Conservation (phyloP, 2,113 vertebrate genomes). For the Phoxinus phoxinus region DNA sequence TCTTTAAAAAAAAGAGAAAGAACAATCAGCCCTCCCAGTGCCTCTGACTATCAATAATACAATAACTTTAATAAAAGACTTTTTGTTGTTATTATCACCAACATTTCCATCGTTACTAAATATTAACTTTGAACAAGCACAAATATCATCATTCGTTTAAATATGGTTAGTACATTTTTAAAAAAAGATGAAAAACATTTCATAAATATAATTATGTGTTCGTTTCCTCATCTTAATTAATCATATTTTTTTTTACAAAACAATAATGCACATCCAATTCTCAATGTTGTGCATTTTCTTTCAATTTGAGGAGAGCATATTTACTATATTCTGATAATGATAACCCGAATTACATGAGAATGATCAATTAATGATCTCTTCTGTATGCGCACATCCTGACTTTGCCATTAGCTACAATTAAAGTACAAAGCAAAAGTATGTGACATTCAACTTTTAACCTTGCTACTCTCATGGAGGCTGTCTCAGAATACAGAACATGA, state of each 20-base stretch:
- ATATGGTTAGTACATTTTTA: background rate
- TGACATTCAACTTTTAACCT: slow-evolving; percentile 40
- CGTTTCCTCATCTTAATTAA: background rate
- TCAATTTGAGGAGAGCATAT: background rate
- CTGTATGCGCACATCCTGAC: background rate
- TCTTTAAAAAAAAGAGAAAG: background rate
- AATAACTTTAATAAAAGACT: background rate
- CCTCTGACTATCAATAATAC: background rate
- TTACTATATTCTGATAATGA: background rate
- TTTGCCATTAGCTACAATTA: slow-evolving; percentile 53
- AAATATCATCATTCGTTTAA: background rate
- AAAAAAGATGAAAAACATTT: background rate
- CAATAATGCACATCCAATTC: background rate
- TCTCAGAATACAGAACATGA: background rate
- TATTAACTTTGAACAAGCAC: slow-evolving; percentile 5
- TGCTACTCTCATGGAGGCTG: background rate
- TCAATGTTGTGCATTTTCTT: background rate
- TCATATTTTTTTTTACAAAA: background rate
- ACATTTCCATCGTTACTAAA: background rate
- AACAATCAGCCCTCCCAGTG: background rate
- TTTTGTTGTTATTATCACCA: background rate
- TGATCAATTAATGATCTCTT: slow-evolving; percentile 27
- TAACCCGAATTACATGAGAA: background rate
- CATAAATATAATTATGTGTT: background rate
- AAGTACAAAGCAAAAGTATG: slow-evolving; percentile 36